Percentiles rank a stretch among this genome's conserved stretches.
Evolutionary conservation across 2,888 invertebrate genomes (phyloP).

Genomic region (Alsophila aescularia): DNA sequence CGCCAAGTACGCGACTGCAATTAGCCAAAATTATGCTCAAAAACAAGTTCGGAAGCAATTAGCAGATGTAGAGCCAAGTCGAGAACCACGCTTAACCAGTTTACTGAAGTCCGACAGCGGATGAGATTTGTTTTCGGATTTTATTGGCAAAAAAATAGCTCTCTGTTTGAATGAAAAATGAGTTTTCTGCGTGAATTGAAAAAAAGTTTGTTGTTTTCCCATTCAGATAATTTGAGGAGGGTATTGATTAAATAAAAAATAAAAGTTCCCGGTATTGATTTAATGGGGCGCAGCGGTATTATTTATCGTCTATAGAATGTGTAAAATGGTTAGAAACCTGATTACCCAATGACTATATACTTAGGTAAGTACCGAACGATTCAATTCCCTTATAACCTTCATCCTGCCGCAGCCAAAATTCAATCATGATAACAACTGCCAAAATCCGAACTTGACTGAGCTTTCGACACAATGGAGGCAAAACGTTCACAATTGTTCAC

Average conservation of each 20-base stretch:
- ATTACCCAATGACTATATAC: too few species aligned
- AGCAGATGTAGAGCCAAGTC: constrained; percentile 75
- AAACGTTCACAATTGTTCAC: neutral
- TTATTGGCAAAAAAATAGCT: constrained; percentile 38
- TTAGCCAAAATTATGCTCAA: constrained; percentile 81
- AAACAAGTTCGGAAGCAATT: constrained; percentile 81
- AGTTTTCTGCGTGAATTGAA: constrained; percentile 26
- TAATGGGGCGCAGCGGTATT: neutral
- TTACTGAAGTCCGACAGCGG: constrained; percentile 53
- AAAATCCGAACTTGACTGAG: neutral
- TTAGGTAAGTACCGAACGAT: neutral
- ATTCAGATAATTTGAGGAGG: constrained; percentile 13
- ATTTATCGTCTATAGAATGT: too few species aligned
- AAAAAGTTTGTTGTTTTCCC: constrained; percentile 25
- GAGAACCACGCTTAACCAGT: constrained; percentile 64
- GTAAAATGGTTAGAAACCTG: too few species aligned
- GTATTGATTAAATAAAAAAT: too few species aligned
- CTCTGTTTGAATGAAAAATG: constrained; percentile 27
- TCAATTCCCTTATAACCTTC: neutral
- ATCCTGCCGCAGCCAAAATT: too few species aligned
- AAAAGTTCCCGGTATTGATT: constrained; percentile 1
- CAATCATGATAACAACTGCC: neutral
- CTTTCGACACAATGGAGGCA: neutral
- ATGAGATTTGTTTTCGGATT: constrained; percentile 57
- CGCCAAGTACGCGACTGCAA: constrained; percentile 74